These are phyloP conservation scores for Diachasmimorpha longicaudata DNA, from an alignment of 1,140 invertebrate species.

Conservation along the genomic window DNA sequence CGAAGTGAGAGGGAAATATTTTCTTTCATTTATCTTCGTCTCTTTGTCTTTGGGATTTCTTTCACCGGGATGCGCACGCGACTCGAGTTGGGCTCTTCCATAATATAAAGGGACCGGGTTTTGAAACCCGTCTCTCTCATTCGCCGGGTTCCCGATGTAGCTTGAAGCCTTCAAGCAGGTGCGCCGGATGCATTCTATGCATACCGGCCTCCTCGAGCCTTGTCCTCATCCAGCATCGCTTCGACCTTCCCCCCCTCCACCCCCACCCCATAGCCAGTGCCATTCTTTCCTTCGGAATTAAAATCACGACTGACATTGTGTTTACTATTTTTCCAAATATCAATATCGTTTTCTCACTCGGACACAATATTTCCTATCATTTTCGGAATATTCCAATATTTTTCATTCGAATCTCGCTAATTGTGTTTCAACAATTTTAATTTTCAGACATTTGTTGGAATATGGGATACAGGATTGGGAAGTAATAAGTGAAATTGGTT, in stretches of 20 bases:
- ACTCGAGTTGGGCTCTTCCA: background rate
- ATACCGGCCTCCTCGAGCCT: slow-evolving; percentile 13
- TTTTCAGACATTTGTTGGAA: no score
- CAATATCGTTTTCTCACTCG: no score
- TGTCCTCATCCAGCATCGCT: slow-evolving; percentile 19
- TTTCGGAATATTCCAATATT: no score
- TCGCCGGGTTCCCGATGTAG: background rate
- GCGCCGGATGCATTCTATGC: slow-evolving; percentile 26
- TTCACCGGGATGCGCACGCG: slow-evolving; percentile 1
- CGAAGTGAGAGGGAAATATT: background rate
- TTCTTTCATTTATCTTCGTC: background rate
- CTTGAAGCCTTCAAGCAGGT: slow-evolving; percentile 22
- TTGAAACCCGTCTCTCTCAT: background rate
- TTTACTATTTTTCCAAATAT: no score
- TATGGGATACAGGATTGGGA: no score
- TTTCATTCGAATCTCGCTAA: no score
- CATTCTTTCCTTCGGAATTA: background rate
- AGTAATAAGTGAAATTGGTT: no score
- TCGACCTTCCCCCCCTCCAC: slow-evolving; percentile 18
- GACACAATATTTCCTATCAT: no score
- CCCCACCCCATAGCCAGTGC: background rate
- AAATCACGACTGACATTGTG: no score
- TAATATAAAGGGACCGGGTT: slow-evolving; percentile 2
- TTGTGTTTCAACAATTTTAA: no score
- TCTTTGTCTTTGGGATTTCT: slow-evolving; percentile 1